These are phyloP conservation scores for Cylas formicarius DNA, from an alignment of 1,140 invertebrate genomes.

Conservation along the genomic window DNA sequence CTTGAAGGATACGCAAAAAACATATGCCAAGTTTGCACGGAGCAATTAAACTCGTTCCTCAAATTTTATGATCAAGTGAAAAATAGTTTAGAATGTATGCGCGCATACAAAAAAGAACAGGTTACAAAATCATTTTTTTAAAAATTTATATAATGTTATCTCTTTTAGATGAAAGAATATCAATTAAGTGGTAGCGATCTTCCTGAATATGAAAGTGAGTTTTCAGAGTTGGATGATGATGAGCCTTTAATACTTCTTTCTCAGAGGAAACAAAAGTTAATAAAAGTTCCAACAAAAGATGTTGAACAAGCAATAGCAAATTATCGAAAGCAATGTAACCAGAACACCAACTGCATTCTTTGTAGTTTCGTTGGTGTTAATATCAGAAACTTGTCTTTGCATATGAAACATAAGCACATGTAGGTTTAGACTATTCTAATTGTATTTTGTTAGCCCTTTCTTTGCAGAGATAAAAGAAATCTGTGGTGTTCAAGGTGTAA, in stretches of 20 bases:
- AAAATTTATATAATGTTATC: neutral
- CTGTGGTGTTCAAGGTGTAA: slow-evolving; percentile 22
- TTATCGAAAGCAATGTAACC: slow-evolving; percentile 15
- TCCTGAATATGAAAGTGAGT: neutral
- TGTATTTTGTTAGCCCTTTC: neutral
- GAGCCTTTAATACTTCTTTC: slow-evolving; percentile 11
- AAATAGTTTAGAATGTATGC: slow-evolving; percentile 8
- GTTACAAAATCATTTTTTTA: slow-evolving; percentile 1
- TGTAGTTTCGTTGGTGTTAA: slow-evolving; percentile 21
- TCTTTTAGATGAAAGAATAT: neutral
- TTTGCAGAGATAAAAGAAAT: slow-evolving; percentile 15
- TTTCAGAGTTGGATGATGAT: slow-evolving; percentile 13
- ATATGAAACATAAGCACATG: slow-evolving; percentile 24
- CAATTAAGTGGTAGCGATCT: neutral
- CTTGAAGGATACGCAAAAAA: slow-evolving; percentile 2
- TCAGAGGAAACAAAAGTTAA: slow-evolving; percentile 10
- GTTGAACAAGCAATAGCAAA: slow-evolving; percentile 18
- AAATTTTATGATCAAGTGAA: slow-evolving; percentile 10
- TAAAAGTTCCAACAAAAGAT: slow-evolving; percentile 10
- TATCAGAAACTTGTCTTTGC: slow-evolving; percentile 17
- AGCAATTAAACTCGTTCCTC: slow-evolving; percentile 2
- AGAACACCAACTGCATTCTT: slow-evolving; percentile 17
- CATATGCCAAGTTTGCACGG: slow-evolving; percentile 8
- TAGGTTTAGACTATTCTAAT: slow-evolving; percentile 3
- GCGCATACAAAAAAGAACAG: neutral